These are phyloP conservation scores for Pherbina coryleti DNA, from an alignment of 2,888 invertebrate genomes.

Conservation along the genomic window DNA sequence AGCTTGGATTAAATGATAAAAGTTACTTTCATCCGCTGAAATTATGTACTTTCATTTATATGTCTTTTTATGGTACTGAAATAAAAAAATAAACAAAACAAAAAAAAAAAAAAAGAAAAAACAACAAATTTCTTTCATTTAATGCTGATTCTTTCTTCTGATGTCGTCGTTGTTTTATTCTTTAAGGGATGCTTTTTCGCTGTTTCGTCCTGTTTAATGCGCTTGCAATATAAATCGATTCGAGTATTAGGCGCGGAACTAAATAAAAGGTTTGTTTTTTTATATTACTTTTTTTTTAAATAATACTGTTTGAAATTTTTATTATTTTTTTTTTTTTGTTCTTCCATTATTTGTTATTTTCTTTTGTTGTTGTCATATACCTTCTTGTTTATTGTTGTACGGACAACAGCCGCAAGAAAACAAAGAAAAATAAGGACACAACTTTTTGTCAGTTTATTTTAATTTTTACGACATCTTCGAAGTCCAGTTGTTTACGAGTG, in stretches of 20 bases:
- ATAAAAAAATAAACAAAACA: too few species aligned
- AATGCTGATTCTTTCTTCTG: too few species aligned
- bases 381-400: neutral
- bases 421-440: neutral
- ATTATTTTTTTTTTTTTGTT: neutral
- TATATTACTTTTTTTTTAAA: neutral
- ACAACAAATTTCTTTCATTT: too few species aligned
- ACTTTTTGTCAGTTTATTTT: slow-evolving; percentile 12
- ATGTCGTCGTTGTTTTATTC: too few species aligned
- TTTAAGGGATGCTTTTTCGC: too few species aligned
- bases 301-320: neutral
- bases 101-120: neutral
- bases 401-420: neutral
- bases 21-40: too few species aligned
- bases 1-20: too few species aligned
- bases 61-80: too few species aligned
- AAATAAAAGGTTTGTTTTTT: slow-evolving; percentile 10
- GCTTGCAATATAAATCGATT: slow-evolving; percentile 27
- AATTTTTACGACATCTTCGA: slow-evolving; percentile 21
- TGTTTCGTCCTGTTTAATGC: slow-evolving; percentile 26
- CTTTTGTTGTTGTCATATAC: neutral
- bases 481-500: slow-evolving; percentile 8
- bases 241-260: slow-evolving; percentile 24
- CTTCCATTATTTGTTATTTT: neutral
- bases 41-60: too few species aligned